Evolutionary conservation across 92 coral and sea anemone genomes (phyloP).

Genomic region (Actinostola sp.): DNA sequence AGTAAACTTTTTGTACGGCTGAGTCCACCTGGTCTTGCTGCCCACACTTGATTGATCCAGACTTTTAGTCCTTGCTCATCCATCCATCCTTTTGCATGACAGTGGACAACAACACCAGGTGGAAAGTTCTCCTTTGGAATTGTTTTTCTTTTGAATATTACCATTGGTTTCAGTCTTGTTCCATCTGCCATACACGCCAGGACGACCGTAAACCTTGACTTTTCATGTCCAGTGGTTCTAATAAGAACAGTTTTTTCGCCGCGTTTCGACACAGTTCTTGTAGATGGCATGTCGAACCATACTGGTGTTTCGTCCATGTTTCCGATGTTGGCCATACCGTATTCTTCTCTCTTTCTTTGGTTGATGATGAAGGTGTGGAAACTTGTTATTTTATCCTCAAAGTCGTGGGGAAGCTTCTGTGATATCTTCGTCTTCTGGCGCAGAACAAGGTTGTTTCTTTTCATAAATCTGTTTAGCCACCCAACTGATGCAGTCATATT

Average conservation of each 20-base stretch:
- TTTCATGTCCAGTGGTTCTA: conserved; percentile 47
- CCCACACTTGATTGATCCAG: conserved; percentile 33
- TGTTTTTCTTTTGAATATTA: conserved; percentile 58
- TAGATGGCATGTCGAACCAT: conserved; percentile 55
- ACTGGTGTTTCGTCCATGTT: conserved; percentile 56
- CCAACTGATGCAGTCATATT: conserved; percentile 29
- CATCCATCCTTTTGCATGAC: conserved; percentile 64
- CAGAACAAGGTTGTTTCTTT: conserved; percentile 24
- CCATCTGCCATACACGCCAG: conserved; percentile 43
- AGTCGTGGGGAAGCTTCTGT: conserved; percentile 36
- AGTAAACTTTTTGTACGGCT: conserved; percentile 10
- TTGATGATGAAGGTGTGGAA: conserved; percentile 33
- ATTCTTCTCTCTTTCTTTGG: conserved; percentile 23
- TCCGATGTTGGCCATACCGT: conserved; percentile 14
- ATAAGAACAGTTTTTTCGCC: conserved; percentile 45
- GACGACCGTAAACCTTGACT: conserved; percentile 38
- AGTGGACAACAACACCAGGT: conserved; percentile 55
- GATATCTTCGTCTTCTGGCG: conserved; percentile 47
- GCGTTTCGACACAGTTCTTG: conserved; percentile 31
- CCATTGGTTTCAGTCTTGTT: conserved; percentile 53
- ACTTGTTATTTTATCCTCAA: conserved; percentile 36
- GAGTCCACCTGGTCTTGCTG: conserved; percentile 24
- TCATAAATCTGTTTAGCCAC: conserved; percentile 37
- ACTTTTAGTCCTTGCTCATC: conserved; percentile 42
- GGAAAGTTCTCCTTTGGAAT: conserved; percentile 53